Evolutionary conservation across 1,140 invertebrate genomes (phyloP).

Genomic region (Solenopsis invicta): DNA sequence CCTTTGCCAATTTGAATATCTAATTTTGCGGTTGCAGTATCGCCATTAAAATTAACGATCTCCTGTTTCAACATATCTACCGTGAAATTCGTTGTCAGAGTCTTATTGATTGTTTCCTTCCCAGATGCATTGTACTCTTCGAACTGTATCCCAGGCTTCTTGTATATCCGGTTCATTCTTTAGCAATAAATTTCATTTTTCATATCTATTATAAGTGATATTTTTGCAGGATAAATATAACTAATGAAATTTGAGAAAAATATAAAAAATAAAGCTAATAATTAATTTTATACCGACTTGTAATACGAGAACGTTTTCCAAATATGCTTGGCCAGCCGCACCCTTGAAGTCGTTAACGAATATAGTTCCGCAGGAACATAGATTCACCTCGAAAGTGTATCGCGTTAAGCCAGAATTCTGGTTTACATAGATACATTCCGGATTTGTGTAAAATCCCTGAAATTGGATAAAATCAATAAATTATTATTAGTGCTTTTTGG

Average conservation of each 20-base stretch:
- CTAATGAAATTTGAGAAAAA: background rate
- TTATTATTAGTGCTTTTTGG: conserved; percentile 8
- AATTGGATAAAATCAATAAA: conserved; percentile 30
- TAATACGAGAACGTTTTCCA: conserved; percentile 93
- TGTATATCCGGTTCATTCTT: conserved; percentile 93
- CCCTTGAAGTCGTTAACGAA: conserved; percentile 93
- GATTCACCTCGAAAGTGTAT: conserved; percentile 91
- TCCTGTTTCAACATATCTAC: conserved; percentile 94
- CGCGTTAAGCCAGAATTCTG: conserved; percentile 90
- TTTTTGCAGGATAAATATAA: background rate
- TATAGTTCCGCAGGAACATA: conserved; percentile 93
- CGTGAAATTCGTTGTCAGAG: conserved; percentile 91
- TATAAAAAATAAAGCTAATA: background rate
- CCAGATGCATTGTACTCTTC: conserved; percentile 93
- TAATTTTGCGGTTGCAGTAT: conserved; percentile 92
- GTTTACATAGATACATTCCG: conserved; percentile 91
- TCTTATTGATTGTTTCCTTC: conserved; percentile 93
- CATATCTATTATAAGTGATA: background rate
- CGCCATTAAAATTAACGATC: conserved; percentile 94
- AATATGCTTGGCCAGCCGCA: conserved; percentile 90
- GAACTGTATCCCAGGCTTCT: conserved; percentile 94
- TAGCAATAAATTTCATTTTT: background rate
- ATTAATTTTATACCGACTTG: conserved; percentile 83
- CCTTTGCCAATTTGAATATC: conserved; percentile 93
- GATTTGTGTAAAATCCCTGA: conserved; percentile 90